A percentile compares a stretch with the other conserved stretches of the same genome.
phyloP scores from a whole-genome alignment of 2,888 invertebrate genomes.

The Andrena praecox region DNA sequence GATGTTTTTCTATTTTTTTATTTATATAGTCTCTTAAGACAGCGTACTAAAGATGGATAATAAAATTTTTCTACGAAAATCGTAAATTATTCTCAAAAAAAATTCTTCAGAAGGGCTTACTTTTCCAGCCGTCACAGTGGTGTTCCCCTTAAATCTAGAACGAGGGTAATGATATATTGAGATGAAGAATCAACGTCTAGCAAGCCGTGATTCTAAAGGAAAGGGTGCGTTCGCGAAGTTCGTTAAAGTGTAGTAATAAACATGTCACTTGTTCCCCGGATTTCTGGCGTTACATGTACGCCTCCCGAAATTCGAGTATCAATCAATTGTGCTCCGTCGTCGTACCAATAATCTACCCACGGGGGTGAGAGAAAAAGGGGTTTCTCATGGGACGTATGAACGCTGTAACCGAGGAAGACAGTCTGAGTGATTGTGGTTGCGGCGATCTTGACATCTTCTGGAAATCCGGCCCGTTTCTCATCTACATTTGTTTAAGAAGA shows the following conservation, averaged over 20 bases:
- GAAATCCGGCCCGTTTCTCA: constrained; percentile 74
- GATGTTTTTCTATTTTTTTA: too few relatives aligned
- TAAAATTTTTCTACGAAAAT: too few relatives aligned
- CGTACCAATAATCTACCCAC: constrained; percentile 69
- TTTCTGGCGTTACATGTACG: neutral
- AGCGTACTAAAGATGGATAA: too few relatives aligned
- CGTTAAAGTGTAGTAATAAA: neutral
- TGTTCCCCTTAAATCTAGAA: too few relatives aligned
- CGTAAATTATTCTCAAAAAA: too few relatives aligned
- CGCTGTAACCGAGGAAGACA: constrained; percentile 83
- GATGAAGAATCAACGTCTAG: neutral
- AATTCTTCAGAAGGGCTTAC: too few relatives aligned
- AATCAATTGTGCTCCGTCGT: constrained; percentile 64
- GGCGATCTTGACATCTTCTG: constrained; percentile 82
- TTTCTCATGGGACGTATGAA: constrained; percentile 83
- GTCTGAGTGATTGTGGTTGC: constrained; percentile 84
- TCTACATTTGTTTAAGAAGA: constrained; percentile 73
- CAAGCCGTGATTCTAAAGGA: neutral
- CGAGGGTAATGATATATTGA: neutral
- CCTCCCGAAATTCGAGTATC: constrained; percentile 34
- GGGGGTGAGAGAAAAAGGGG: constrained; percentile 77
- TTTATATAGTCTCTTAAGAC: too few relatives aligned
- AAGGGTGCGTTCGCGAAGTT: neutral
- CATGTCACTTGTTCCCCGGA: neutral
- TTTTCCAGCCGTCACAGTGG: too few relatives aligned